Conservation (phyloP, 1,140 invertebrate genomes). For the Drosophila lacertosa region DNA sequence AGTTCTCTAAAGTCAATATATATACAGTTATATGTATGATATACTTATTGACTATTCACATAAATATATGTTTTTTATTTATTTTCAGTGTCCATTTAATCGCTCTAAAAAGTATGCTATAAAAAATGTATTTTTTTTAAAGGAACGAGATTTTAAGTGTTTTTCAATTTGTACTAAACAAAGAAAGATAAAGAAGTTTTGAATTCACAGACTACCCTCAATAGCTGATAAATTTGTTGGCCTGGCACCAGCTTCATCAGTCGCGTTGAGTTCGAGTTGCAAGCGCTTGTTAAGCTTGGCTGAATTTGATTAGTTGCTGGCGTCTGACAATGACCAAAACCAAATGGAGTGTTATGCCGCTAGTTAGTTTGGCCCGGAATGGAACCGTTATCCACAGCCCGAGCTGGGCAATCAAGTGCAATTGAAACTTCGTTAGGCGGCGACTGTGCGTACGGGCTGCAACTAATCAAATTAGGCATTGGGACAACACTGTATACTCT, state of each 20-base stretch:
- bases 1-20: no score
- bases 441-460: slow-evolving; percentile 6
- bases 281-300: slow-evolving; percentile 2
- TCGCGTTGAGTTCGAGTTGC: not conserved
- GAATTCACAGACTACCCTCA: no score
- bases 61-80: no score
- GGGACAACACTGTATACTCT: not conserved
- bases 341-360: slow-evolving; percentile 4
- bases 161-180: no score
- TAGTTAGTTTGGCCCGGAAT: slow-evolving; percentile 2
- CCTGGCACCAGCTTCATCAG: not conserved
- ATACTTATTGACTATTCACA: no score
- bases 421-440: slow-evolving; percentile 29
- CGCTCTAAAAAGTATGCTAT: not conserved
- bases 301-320: slow-evolving; percentile 17
- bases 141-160: not conserved
- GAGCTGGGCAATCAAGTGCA: slow-evolving; percentile 20
- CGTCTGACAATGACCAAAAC: not conserved
- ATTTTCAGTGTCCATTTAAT: not conserved
- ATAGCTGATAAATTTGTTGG: not conserved
- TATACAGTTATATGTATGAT: no score
- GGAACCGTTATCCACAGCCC: slow-evolving; percentile 14
- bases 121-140: not conserved
- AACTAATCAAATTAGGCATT: slow-evolving; percentile 26
- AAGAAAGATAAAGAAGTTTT: no score